Evolutionary conservation across 1,140 invertebrate genomes (phyloP).

Genomic region (Phymorhynchus buccinoides): DNA sequence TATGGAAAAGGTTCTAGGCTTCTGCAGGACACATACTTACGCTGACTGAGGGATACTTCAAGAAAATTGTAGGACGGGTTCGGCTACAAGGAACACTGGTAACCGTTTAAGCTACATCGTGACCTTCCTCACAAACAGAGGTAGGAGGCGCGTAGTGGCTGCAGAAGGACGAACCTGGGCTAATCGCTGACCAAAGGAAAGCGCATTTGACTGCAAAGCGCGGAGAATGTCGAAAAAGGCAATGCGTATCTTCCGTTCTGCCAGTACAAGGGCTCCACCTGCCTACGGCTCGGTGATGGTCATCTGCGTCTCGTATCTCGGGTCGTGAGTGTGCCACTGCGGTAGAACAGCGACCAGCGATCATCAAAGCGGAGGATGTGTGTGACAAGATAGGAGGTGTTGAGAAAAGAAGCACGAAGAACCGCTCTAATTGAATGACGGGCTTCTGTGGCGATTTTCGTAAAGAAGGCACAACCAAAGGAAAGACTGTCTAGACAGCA

Average conservation of each 20-base stretch:
- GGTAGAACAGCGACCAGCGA: too few relatives aligned
- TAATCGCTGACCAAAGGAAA: too few relatives aligned
- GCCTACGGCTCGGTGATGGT: background rate
- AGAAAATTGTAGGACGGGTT: background rate
- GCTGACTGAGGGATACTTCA: background rate
- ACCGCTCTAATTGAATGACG: too few relatives aligned
- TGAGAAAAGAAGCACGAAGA: background rate
- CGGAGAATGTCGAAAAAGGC: background rate
- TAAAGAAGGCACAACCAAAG: too few relatives aligned
- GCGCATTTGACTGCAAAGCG: background rate
- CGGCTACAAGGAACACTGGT: background rate
- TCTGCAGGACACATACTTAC: background rate
- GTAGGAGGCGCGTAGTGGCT: too few relatives aligned
- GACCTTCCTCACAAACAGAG: too few relatives aligned
- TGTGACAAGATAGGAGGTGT: background rate
- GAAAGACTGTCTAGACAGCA: too few relatives aligned
- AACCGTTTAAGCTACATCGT: background rate
- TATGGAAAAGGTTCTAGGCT: too few relatives aligned
- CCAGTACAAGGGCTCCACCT: background rate
- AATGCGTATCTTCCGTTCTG: background rate
- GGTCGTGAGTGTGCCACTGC: too few relatives aligned
- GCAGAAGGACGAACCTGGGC: too few relatives aligned
- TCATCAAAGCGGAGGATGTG: too few relatives aligned
- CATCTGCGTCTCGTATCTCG: background rate
- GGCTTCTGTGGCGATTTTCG: background rate